Evolutionary conservation across 2,113 vertebrate genomes (phyloP).

Genomic region (Helogale parvula): DNA sequence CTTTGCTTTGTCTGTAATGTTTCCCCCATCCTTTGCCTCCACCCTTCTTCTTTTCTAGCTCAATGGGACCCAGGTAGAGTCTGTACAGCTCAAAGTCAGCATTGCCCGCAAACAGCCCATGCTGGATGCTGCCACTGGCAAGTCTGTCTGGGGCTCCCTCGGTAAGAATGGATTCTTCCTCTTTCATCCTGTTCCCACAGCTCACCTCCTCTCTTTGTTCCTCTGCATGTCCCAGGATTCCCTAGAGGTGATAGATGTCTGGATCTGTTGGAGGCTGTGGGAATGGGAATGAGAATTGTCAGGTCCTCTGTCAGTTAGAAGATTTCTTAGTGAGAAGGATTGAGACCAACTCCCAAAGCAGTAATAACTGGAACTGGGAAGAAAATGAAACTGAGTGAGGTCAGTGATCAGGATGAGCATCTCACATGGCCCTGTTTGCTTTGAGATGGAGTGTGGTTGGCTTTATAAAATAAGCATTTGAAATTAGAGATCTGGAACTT

Average conservation of each 20-base stretch:
- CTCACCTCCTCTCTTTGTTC: not conserved
- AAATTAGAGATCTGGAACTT: not conserved
- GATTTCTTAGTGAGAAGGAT: not conserved
- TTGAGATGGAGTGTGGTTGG: not conserved
- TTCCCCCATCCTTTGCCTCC: not conserved
- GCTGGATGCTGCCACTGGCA: constrained; percentile 92
- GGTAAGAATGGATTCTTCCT: constrained; percentile 84
- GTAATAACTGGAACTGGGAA: not conserved
- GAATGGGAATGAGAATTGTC: not conserved
- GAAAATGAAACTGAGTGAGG: not conserved
- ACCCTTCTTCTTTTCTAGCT: constrained; percentile 83
- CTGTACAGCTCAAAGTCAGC: constrained; percentile 92
- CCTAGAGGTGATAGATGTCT: not conserved
- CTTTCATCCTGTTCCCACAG: not conserved
- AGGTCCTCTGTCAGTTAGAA: not conserved
- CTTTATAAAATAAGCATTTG: not conserved
- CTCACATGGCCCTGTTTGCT: not conserved
- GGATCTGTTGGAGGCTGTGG: not conserved
- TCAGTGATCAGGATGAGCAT: not conserved
- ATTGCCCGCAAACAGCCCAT: constrained; percentile 96
- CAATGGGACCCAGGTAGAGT: constrained; percentile 90
- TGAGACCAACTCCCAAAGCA: not conserved
- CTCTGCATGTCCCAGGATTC: not conserved
- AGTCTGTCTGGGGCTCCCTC: constrained; percentile 93
- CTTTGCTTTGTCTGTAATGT: not conserved